Evolutionary conservation across 2,797 vertebrate genomes (phyloP), one percentile per base, ranked within the genome.

Genomic region (Psittacula derbiana): DNA sequence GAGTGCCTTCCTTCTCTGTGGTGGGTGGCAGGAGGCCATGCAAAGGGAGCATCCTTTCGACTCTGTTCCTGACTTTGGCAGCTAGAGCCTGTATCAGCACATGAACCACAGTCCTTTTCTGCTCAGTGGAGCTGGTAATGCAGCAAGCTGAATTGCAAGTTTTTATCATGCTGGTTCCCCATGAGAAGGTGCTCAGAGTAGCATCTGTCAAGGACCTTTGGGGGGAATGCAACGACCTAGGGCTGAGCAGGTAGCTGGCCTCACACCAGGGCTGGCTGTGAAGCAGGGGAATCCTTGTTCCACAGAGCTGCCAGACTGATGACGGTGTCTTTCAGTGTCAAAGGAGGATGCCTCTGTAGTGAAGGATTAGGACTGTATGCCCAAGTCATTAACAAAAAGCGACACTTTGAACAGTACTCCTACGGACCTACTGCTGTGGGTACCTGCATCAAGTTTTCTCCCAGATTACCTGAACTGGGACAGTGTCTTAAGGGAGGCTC

Each of bases 331-430:
- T 13, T 8, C 17, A 10, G 9, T 38, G 33, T 38, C 64, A 24
- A 52, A 44, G 25, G 30, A 62, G 19, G 25, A 50, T 16, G 6
- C 8, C 33, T 27, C n/a, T 47, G 46, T 12, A 16, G 13, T 7
- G 18, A 53, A 31, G 31, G 6, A 16, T 11, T 11, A 60, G 66
- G 31, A 72, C 12, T 0, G 0, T 12, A 4, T 0, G 0, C 38
- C 15, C 3, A 31, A 55, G 31, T 4, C 13, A 4, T 31, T 30
- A 53, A 33, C 7, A 6, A 52, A 52, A 2, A 10, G 20, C 12
- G 4, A 11, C 21, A 16, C 12, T 69, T 21, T 27, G 17, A n/a
- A 17, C 13, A 64, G 24, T 46, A 38, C 16, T 60, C 12, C 24
- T 40, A 50, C 2, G 1, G 10, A 27, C 36, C 53, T 43, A 11